These are phyloP conservation scores for Caerostris extrusa DNA, from an alignment of 1,140 invertebrate species.

Conservation along the genomic window DNA sequence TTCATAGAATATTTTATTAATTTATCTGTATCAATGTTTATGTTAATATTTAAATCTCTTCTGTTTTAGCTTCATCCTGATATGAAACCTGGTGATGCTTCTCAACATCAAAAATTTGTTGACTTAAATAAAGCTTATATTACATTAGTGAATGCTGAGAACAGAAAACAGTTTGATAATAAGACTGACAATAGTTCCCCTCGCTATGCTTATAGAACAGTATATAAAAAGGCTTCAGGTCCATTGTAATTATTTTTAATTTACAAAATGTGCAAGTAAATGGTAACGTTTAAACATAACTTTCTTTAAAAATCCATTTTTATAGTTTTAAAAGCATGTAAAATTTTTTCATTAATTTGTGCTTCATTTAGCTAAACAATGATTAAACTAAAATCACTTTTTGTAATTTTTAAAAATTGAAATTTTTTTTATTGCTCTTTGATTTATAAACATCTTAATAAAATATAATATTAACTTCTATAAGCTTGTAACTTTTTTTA, in stretches of 20 bases:
- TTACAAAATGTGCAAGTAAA: neutral
- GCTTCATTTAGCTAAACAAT: neutral
- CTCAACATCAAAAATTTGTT: conserved; percentile 74
- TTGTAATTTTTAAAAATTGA: neutral
- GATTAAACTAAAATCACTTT: neutral
- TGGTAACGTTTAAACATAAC: neutral
- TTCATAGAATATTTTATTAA: too few species aligned
- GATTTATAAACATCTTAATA: neutral
- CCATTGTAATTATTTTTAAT: neutral
- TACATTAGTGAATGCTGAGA: conserved; percentile 38
- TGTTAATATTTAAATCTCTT: too few species aligned
- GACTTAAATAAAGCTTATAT: conserved; percentile 71
- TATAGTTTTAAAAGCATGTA: neutral
- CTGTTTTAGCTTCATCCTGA: conserved; percentile 65
- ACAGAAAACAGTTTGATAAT: conserved; percentile 38
- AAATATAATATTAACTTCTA: neutral
- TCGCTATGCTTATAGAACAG: neutral
- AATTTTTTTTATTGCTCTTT: neutral
- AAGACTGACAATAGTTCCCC: neutral
- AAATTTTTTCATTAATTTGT: neutral
- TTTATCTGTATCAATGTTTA: too few species aligned
- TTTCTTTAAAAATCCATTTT: neutral
- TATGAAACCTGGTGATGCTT: conserved; percentile 48
- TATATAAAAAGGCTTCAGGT: neutral
- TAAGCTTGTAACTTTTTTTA: neutral